These are phyloP conservation scores for Dicranocentrus wangi DNA, from an alignment of 2,888 invertebrate genomes.

Conservation along the genomic window DNA sequence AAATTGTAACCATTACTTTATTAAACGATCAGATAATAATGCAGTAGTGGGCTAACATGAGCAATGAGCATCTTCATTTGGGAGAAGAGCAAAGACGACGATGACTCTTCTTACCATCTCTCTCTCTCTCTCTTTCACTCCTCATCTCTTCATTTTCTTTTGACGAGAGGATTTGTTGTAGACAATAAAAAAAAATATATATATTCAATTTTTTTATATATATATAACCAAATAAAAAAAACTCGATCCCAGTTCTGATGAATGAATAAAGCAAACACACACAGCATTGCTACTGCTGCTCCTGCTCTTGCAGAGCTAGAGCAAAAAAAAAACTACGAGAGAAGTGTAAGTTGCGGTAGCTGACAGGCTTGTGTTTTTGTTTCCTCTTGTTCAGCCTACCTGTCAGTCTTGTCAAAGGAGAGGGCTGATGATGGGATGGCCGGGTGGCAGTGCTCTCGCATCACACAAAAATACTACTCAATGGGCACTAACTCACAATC, in stretches of 20 bases:
- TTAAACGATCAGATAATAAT: constrained; percentile 49
- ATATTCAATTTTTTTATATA: no score
- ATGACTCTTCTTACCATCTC: constrained; percentile 18
- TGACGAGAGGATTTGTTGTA: constrained; percentile 55
- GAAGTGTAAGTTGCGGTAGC: constrained; percentile 59
- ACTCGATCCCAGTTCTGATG: no score
- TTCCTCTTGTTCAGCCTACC: constrained; percentile 60
- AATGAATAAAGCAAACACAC: constrained; percentile 50
- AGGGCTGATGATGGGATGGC: constrained; percentile 56
- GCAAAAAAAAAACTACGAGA: constrained; percentile 37
- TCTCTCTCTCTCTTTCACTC: constrained; percentile 25
- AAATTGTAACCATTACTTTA: constrained; percentile 30
- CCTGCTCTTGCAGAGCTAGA: no score
- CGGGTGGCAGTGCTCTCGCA: constrained; percentile 50
- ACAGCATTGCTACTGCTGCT: no score
- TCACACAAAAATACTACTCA: no score
- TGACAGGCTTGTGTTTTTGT: constrained; percentile 59
- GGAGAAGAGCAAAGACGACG: constrained; percentile 14
- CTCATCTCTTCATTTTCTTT: constrained; percentile 37
- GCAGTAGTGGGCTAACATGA: constrained; percentile 31
- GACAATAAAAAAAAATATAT: constrained; percentile 32
- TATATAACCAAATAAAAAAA: no score
- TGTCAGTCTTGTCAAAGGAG: constrained; percentile 62
- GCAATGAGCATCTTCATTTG: constrained; percentile 41
- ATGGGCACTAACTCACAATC: no score